Conservation (phyloP, 2,113 vertebrate genomes). For the Ailurus styani region DNA sequence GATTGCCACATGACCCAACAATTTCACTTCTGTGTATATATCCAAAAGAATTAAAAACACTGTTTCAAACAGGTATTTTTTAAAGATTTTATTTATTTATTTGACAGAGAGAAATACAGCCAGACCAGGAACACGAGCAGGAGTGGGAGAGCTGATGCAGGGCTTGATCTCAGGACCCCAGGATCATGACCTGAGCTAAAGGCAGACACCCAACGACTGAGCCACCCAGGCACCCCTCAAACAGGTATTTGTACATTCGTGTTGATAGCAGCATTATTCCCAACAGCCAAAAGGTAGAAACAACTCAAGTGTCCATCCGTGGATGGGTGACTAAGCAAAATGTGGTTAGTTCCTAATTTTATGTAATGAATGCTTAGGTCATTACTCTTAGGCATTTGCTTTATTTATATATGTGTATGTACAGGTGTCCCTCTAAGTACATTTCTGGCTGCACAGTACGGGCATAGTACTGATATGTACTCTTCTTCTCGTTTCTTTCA, state of each 20-base stretch:
- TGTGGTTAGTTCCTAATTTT: neutral
- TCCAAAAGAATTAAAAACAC: neutral
- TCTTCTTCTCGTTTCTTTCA: neutral
- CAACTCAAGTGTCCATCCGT: neutral
- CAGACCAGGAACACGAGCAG: too few species aligned
- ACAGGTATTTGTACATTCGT: neutral
- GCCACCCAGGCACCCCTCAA: neutral
- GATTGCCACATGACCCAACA: neutral
- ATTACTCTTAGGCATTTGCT: neutral
- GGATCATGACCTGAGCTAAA: too few species aligned
- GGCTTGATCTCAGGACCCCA: too few species aligned
- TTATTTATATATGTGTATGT: neutral
- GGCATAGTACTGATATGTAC: neutral
- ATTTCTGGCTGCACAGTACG: neutral
- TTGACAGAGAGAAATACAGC: too few species aligned
- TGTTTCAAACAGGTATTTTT: neutral
- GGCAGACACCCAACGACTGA: too few species aligned
- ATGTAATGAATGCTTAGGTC: neutral
- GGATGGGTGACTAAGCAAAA: neutral
- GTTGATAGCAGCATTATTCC: neutral
- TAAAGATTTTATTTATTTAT: too few species aligned
- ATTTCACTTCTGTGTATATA: neutral
- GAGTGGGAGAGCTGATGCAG: too few species aligned
- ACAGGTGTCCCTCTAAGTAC: neutral
- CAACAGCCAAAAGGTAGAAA: neutral